Percentiles rank a stretch among this genome's conserved stretches.
Evolutionary conservation across 2,888 invertebrate species (phyloP).

Genomic region (Xanthorhoe designata): DNA sequence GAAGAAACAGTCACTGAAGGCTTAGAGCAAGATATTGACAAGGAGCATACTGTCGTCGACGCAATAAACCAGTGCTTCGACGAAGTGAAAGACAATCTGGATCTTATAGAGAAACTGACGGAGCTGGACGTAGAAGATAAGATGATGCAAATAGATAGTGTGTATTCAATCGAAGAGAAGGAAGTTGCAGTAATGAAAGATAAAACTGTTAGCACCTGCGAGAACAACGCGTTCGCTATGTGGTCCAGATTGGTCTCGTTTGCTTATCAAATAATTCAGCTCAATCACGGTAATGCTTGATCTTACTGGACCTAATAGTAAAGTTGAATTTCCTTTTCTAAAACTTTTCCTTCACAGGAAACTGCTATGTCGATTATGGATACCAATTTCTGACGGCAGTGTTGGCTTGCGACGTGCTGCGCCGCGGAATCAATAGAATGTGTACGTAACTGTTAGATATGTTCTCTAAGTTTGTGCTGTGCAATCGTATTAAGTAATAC

Average conservation of each 20-base stretch:
- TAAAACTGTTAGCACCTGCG: slow-evolving; percentile 46
- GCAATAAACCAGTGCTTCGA: slow-evolving; percentile 64
- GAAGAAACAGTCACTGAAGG: slow-evolving; percentile 51
- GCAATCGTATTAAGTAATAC: slow-evolving; percentile 49
- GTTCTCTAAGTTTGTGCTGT: slow-evolving; percentile 6
- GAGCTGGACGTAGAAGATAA: slow-evolving; percentile 53
- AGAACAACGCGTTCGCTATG: slow-evolving; percentile 54
- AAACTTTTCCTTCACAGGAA: slow-evolving; percentile 59
- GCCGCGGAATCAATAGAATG: slow-evolving; percentile 70
- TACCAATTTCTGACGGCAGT: slow-evolving; percentile 75
- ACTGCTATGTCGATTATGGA: slow-evolving; percentile 76
- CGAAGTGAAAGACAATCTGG: slow-evolving; percentile 62
- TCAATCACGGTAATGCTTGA: slow-evolving; percentile 65
- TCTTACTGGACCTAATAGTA: background rate
- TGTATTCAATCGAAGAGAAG: slow-evolving; percentile 37
- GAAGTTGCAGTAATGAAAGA: slow-evolving; percentile 37
- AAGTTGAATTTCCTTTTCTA: background rate
- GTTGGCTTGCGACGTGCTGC: slow-evolving; percentile 72
- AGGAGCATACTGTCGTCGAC: slow-evolving; percentile 49
- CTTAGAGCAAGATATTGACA: slow-evolving; percentile 44
- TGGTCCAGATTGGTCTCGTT: slow-evolving; percentile 76
- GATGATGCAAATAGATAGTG: slow-evolving; percentile 47
- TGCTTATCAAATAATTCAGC: slow-evolving; percentile 70
- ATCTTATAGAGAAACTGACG: slow-evolving; percentile 60
- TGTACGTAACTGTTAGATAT: slow-evolving; percentile 60